A percentile compares a stretch with the other conserved stretches of the same genome.
Conservation (phyloP, 2,797 vertebrate species). For the Ctenochaetus hawaiiensis region DNA sequence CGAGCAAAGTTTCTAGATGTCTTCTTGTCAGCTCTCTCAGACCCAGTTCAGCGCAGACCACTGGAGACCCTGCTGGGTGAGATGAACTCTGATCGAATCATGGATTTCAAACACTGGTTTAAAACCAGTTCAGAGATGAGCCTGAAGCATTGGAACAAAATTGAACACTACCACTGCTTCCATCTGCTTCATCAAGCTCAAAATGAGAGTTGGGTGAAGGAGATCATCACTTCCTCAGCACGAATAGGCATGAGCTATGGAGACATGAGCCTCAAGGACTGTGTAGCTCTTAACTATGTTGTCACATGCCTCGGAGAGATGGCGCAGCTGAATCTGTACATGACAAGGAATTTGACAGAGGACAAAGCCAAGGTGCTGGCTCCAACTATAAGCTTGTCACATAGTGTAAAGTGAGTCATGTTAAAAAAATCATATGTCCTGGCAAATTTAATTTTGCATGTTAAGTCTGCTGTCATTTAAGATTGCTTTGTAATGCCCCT, state of each 20-base stretch:
- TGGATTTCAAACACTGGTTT: constrained; percentile 75
- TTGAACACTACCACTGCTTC: constrained; percentile 66
- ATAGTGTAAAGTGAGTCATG: constrained; percentile 73
- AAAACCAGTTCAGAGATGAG: constrained; percentile 46
- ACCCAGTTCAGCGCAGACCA: constrained; percentile 62
- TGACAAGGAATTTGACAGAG: constrained; percentile 44
- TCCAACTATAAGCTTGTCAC: constrained; percentile 67
- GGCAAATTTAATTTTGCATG: background rate
- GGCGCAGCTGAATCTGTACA: constrained; percentile 70
- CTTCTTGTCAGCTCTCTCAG: constrained; percentile 81
- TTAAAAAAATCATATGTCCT: background rate
- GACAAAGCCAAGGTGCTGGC: constrained; percentile 61
- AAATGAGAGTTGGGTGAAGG: constrained; percentile 72
- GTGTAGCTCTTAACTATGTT: constrained; percentile 72
- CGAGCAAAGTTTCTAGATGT: constrained; percentile 63
- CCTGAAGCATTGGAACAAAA: constrained; percentile 25
- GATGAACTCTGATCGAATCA: constrained; percentile 51
- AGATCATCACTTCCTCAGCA: constrained; percentile 46
- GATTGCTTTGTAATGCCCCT: background rate
- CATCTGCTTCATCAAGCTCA: constrained; percentile 81
- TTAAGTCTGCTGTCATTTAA: background rate
- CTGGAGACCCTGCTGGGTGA: constrained; percentile 72
- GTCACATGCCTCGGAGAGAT: constrained; percentile 66
- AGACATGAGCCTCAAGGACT: constrained; percentile 65
- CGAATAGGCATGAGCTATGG: constrained; percentile 57